phyloP scores from a whole-genome alignment of 1,140 invertebrate genomes.

The Fopius arisanus region DNA sequence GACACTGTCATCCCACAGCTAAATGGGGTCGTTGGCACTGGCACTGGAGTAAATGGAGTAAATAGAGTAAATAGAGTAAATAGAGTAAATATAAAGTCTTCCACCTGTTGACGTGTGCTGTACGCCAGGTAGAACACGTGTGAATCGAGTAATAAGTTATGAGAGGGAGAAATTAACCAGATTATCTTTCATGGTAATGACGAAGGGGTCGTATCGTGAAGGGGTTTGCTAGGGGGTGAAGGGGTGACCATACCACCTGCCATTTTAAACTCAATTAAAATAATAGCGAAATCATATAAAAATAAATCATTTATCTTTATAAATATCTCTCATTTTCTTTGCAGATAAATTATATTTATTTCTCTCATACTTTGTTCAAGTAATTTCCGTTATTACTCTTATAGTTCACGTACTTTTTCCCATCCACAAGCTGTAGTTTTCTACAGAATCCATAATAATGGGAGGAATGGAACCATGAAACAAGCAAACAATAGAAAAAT shows the following conservation, averaged over 20 bases:
- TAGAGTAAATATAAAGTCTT: too few species aligned
- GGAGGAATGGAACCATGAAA: too few species aligned
- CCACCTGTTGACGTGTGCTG: conserved; percentile 23
- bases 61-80: too few species aligned
- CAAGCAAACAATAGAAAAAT: conserved; percentile 62
- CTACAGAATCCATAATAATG: conserved; percentile 55
- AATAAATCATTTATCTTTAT: not conserved
- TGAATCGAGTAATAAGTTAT: conserved; percentile 44
- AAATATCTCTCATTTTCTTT: not conserved
- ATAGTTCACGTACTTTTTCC: conserved; percentile 42
- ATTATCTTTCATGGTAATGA: conserved; percentile 14
- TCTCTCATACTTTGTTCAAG: conserved; percentile 27
- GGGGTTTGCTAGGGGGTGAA: not conserved
- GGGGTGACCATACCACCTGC: not conserved
- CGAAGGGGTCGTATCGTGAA: too few species aligned
- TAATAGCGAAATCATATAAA: not conserved
- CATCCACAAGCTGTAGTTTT: conserved; percentile 36
- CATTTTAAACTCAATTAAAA: not conserved
- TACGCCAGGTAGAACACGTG: conserved; percentile 28
- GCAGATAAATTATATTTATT: not conserved
- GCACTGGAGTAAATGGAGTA: conserved; percentile 5
- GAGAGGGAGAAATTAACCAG: conserved; percentile 17
- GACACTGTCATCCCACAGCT: not conserved
- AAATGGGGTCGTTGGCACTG: conserved; percentile 22
- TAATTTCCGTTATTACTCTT: conserved; percentile 55